Evolutionary conservation across 2,797 vertebrate genomes (phyloP).

Genomic region (Calcarius lapponicus): DNA sequence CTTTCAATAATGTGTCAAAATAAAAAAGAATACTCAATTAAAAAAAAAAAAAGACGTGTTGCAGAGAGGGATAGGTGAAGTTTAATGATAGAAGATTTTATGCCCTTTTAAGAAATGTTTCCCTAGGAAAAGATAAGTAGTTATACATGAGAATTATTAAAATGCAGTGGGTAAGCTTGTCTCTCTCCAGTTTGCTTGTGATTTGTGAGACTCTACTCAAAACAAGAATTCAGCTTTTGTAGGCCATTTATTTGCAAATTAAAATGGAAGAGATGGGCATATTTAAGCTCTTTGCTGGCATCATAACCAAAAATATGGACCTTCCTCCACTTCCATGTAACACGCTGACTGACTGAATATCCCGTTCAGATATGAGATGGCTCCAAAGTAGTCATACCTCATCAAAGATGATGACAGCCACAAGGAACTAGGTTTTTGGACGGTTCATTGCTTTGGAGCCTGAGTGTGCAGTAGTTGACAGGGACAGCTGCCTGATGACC

Average conservation of each 20-base stretch:
- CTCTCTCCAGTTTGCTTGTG: neutral
- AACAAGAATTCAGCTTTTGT: neutral
- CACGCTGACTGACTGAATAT: neutral
- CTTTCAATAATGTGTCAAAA: neutral
- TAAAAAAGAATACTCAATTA: neutral
- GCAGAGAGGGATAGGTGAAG: fast-evolving
- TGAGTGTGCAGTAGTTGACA: neutral
- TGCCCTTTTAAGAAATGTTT: neutral
- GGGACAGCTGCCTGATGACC: neutral
- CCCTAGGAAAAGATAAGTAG: neutral
- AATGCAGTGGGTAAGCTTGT: neutral
- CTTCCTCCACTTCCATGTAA: neutral
- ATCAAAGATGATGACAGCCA: neutral
- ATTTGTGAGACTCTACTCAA: neutral
- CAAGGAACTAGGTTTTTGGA: neutral
- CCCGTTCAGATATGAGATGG: neutral
- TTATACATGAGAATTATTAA: neutral
- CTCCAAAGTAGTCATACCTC: neutral
- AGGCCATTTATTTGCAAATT: neutral
- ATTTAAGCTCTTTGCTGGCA: neutral
- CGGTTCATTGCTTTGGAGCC: neutral
- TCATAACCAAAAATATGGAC: neutral
- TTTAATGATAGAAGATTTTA: neutral
- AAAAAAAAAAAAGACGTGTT: neutral
- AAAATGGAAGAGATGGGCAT: neutral